Evolutionary conservation across 2,797 vertebrate genomes (phyloP).

Genomic region (Lateolabrax maculatus): DNA sequence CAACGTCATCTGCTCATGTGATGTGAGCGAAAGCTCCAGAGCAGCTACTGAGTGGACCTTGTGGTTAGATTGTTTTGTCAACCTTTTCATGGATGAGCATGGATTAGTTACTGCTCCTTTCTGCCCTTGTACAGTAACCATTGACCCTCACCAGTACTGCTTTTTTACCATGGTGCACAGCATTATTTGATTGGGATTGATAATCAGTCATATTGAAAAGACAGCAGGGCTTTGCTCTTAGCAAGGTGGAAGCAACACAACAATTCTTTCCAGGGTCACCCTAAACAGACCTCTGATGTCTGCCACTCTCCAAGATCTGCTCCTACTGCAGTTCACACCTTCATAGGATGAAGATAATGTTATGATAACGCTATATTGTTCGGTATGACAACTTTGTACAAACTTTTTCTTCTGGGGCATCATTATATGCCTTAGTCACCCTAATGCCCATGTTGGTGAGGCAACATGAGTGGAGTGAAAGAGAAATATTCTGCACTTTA

Average conservation of each 20-base stretch:
- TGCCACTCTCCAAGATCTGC: conserved; percentile 3
- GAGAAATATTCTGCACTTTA: conserved; percentile 21
- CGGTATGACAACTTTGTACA: too few relatives aligned
- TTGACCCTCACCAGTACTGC: not conserved
- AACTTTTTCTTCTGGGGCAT: conserved; percentile 19
- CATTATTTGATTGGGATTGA: not conserved
- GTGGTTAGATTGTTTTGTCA: not conserved
- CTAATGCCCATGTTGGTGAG: not conserved
- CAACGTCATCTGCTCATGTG: not conserved
- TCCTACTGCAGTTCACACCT: conserved; percentile 12
- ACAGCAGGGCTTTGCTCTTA: not conserved
- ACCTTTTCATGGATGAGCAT: not conserved
- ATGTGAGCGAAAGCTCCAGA: not conserved
- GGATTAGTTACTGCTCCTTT: not conserved
- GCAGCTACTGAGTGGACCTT: not conserved
- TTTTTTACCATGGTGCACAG: not conserved
- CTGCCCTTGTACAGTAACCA: not conserved
- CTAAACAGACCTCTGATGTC: not conserved
- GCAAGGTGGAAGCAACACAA: not conserved
- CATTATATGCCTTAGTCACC: not conserved
- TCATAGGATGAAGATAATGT: not conserved
- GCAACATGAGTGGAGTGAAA: conserved; percentile 21
- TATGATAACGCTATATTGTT: conserved; percentile 13
- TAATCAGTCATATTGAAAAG: not conserved
- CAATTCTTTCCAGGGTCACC: not conserved